A percentile compares a stretch with the other conserved stretches of the same genome.
Evolutionary conservation across 2,888 invertebrate genomes (phyloP).

Genomic region (Tridacna gigas): DNA sequence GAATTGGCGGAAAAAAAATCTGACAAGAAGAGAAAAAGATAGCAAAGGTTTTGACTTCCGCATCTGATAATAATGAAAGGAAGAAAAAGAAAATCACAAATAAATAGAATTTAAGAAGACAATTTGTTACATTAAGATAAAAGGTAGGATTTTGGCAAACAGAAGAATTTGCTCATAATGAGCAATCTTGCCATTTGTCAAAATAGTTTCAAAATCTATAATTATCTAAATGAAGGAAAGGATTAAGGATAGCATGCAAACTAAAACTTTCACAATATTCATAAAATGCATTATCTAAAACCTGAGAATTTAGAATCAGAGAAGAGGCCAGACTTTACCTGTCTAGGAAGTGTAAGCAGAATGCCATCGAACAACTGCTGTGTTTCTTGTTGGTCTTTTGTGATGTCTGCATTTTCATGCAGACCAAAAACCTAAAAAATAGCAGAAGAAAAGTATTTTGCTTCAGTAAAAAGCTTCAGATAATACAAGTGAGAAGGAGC

Average conservation of each 20-base stretch:
- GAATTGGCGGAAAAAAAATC: too few species aligned
- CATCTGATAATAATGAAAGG: too few species aligned
- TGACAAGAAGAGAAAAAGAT: too few species aligned
- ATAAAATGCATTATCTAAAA: not conserved
- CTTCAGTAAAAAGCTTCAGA: not conserved
- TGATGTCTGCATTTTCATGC: conserved; percentile 85
- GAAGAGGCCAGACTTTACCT: conserved; percentile 69
- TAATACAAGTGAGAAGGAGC: not conserved
- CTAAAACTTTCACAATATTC: not conserved
- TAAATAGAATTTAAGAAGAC: too few species aligned
- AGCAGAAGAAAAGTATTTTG: not conserved
- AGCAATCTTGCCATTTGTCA: too few species aligned
- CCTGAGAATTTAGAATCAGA: not conserved
- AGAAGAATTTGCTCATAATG: too few species aligned
- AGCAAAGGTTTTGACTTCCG: too few species aligned
- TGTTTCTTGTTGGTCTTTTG: conserved; percentile 86
- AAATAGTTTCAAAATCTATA: too few species aligned
- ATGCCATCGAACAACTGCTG: conserved; percentile 86
- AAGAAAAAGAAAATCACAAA: too few species aligned
- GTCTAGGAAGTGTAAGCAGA: conserved; percentile 83
- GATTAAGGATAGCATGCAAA: not conserved
- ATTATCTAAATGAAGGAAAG: too few species aligned
- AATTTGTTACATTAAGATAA: too few species aligned
- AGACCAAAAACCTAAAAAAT: conserved; percentile 84
- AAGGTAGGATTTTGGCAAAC: too few species aligned